These are phyloP conservation scores for Tanytarsus gracilentus DNA, from an alignment of 2,888 invertebrate genomes.

Conservation along the genomic window DNA sequence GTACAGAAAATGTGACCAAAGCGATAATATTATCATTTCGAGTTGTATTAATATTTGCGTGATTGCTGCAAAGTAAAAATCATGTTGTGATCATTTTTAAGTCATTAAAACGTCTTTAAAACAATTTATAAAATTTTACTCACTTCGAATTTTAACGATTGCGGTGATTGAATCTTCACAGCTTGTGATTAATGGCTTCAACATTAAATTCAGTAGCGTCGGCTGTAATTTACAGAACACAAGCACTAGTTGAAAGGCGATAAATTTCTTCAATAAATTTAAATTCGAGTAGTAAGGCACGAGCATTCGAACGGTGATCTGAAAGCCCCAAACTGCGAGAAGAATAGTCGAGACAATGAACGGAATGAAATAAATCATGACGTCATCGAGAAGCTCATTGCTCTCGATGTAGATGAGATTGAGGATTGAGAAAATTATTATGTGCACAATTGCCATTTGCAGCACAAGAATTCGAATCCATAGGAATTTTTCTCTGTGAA, in stretches of 20 bases:
- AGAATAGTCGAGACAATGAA: slow-evolving; percentile 4
- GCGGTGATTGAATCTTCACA: slow-evolving; percentile 5
- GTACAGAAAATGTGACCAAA: slow-evolving; percentile 11
- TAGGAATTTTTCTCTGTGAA: slow-evolving; percentile 18
- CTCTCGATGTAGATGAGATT: slow-evolving; percentile 13
- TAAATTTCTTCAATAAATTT: slow-evolving; percentile 15
- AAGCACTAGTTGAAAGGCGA: slow-evolving; percentile 20
- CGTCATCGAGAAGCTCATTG: background rate
- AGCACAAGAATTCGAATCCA: slow-evolving; percentile 13
- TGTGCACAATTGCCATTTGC: slow-evolving; percentile 16
- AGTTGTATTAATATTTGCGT: slow-evolving; percentile 13
- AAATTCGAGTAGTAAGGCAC: slow-evolving; percentile 19
- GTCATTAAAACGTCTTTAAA: background rate
- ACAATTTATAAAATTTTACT: background rate
- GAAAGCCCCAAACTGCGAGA: slow-evolving; percentile 19
- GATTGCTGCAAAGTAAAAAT: slow-evolving; percentile 6
- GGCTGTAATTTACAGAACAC: slow-evolving; percentile 26
- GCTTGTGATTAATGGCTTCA: background rate
- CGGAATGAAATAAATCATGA: slow-evolving; percentile 10
- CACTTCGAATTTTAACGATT: slow-evolving; percentile 1
- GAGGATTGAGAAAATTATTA: slow-evolving; percentile 8
- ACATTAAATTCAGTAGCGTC: background rate
- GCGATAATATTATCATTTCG: slow-evolving; percentile 24
- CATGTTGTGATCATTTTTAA: background rate
- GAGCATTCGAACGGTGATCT: slow-evolving; percentile 13